A percentile compares a stretch with the other conserved stretches of the same genome.
These are phyloP conservation scores for Alviniconcha strummeri DNA, from an alignment of 2,888 invertebrate genomes.

Conservation along the genomic window DNA sequence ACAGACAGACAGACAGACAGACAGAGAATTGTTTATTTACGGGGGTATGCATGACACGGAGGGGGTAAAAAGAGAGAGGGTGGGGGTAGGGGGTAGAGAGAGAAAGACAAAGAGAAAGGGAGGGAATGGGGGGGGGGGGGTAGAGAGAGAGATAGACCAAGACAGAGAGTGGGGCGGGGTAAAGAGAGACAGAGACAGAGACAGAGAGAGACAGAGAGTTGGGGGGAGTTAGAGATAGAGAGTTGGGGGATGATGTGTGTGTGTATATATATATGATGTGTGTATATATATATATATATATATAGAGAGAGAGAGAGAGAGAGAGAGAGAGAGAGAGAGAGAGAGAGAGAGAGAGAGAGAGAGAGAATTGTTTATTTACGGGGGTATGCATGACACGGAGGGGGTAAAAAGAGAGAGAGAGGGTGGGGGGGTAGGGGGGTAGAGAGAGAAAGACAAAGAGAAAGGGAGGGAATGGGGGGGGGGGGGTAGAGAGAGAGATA, in stretches of 20 bases:
- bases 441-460: conserved; percentile 3
- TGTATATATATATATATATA: too few relatives aligned
- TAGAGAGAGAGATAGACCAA: not conserved
- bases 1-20: not conserved
- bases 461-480: not conserved
- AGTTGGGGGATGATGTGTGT: not conserved
- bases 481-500: not conserved
- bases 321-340: not conserved
- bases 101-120: not conserved
- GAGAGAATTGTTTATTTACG: not conserved
- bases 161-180: not conserved
- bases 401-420: not conserved
- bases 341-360: not conserved
- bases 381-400: not conserved
- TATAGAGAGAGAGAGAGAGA: not conserved
- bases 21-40: not conserved
- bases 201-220: not conserved
- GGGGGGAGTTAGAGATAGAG: not conserved
- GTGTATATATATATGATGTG: too few relatives aligned
- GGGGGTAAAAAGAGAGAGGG: not conserved
- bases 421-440: not conserved
- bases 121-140: not conserved
- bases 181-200: not conserved
- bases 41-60: not conserved
- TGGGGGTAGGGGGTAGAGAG: conserved; percentile 3